These are phyloP conservation scores for Callipepla squamata DNA, from an alignment of 2,113 vertebrate genomes.

Conservation along the genomic window DNA sequence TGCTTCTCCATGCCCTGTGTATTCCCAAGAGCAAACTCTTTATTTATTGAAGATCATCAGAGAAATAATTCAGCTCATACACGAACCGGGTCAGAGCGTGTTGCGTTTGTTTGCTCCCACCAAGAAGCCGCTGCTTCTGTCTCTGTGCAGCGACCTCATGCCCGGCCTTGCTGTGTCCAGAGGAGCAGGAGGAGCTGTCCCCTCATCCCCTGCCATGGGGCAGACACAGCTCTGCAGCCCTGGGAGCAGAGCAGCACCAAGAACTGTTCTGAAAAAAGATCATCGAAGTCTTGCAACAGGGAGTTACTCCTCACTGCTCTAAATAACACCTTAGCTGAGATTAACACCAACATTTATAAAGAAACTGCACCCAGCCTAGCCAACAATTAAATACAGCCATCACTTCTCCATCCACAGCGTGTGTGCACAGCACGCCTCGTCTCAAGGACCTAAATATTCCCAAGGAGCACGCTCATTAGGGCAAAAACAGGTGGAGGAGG, in stretches of 20 bases:
- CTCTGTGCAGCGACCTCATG: background rate
- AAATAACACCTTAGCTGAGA: background rate
- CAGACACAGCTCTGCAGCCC: no score
- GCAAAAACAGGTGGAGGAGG: background rate
- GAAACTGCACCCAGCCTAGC: background rate
- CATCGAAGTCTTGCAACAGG: background rate
- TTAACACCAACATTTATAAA: background rate
- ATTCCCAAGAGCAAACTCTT: background rate
- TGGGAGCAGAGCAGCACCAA: background rate
- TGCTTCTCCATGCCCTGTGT: fast-evolving
- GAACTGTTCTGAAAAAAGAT: background rate
- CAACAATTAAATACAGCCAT: background rate
- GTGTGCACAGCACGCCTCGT: fast-evolving
- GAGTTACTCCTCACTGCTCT: background rate
- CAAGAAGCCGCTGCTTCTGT: background rate
- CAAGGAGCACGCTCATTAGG: background rate
- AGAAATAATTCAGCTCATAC: background rate
- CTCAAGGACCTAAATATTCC: fast-evolving
- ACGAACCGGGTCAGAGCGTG: background rate
- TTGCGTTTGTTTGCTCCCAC: fast-evolving
- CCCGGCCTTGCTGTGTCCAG: background rate
- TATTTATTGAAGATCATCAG: background rate
- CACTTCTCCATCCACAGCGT: background rate
- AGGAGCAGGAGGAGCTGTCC: background rate
- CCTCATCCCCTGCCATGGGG: background rate